phyloP scores from a whole-genome alignment of 2,888 invertebrate genomes.

The Cybosia mesomella region DNA sequence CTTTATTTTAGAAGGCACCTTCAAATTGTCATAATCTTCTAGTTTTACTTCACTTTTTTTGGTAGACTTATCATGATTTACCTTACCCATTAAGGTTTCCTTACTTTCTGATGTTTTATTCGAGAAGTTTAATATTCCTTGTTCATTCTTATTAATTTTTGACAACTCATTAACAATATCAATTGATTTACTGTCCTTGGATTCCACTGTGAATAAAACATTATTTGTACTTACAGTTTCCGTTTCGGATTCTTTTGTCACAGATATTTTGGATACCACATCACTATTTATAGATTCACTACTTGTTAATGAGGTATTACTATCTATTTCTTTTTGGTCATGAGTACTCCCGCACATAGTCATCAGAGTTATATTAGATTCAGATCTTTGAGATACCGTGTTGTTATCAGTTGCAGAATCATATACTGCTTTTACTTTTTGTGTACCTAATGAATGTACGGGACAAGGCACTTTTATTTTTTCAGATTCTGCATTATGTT shows the following conservation, averaged over 20 bases:
- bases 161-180: neutral
- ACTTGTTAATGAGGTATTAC: neutral
- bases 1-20: conserved; percentile 23
- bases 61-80: conserved; percentile 21
- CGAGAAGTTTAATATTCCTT: neutral
- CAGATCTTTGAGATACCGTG: neutral
- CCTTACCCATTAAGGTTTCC: conserved; percentile 11
- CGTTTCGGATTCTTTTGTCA: neutral
- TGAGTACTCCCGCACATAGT: neutral
- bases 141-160: conserved; percentile 22
- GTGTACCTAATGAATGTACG: conserved; percentile 1
- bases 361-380: neutral
- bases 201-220: conserved; percentile 11
- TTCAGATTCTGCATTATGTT: neutral
- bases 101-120: conserved; percentile 15
- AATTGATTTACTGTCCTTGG: conserved; percentile 13
- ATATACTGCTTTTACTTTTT: neutral
- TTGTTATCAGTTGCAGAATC: neutral
- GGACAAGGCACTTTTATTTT: conserved; percentile 10
- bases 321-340: neutral
- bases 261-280: neutral
- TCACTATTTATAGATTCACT: neutral
- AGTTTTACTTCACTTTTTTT: conserved; percentile 29
- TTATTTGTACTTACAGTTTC: conserved; percentile 6
- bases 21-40: conserved; percentile 19